Evolutionary conservation across 2,888 invertebrate species (phyloP).

Genomic region (Chrysomela aeneicollis): DNA sequence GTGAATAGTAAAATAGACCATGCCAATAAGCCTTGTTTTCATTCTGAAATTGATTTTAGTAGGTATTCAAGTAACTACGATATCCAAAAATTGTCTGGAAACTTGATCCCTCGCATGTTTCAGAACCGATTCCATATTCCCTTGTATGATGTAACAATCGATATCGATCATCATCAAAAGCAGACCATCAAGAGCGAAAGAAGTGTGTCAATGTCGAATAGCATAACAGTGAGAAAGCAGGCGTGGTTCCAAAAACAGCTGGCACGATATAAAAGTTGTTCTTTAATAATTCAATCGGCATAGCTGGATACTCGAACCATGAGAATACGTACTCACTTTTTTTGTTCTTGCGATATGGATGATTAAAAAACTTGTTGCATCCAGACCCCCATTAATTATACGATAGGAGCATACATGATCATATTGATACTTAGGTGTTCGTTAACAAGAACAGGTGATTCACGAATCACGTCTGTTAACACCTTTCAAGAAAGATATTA

Average conservation of each 20-base stretch:
- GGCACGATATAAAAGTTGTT: slow-evolving; percentile 8
- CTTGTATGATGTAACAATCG: neutral
- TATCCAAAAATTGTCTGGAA: too few relatives aligned
- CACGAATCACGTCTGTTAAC: too few relatives aligned
- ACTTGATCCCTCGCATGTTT: too few relatives aligned
- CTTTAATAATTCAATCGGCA: slow-evolving; percentile 25
- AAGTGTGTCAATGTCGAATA: slow-evolving; percentile 42
- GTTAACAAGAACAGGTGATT: too few relatives aligned
- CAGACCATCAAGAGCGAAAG: slow-evolving; percentile 16
- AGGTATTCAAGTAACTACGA: too few relatives aligned
- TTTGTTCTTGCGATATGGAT: neutral
- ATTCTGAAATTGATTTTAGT: too few relatives aligned
- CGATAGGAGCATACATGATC: neutral
- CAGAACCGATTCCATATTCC: too few relatives aligned
- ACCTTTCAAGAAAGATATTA: neutral
- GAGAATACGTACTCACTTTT: neutral
- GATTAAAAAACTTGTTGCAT: neutral
- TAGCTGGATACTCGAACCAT: neutral
- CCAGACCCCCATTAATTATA: neutral
- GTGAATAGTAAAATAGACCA: too few relatives aligned
- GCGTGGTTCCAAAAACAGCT: slow-evolving; percentile 32
- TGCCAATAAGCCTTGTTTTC: too few relatives aligned
- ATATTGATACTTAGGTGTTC: too few relatives aligned
- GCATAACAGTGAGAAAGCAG: slow-evolving; percentile 39
- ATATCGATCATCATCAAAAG: neutral